These are phyloP conservation scores for Xiphophorus maculatus DNA, from an alignment of 2,113 vertebrate genomes.

Conservation along the genomic window DNA sequence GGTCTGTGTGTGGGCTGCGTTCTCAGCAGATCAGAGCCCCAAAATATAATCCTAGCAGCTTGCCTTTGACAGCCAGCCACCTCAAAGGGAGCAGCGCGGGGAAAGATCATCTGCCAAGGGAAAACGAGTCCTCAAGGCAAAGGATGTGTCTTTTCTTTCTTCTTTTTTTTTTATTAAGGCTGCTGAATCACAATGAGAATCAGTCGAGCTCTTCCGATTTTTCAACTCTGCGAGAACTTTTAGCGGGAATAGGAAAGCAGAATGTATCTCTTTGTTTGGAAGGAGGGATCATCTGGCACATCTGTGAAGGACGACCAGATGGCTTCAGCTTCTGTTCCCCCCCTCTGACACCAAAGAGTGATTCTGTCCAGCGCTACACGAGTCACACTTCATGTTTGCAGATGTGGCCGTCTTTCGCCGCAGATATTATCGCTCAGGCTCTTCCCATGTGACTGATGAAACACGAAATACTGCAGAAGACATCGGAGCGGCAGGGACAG, in stretches of 20 bases:
- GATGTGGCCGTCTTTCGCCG: not conserved
- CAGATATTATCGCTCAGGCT: not conserved
- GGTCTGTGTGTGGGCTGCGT: constrained; percentile 64
- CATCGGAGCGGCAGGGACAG: not conserved
- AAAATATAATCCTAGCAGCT: constrained; percentile 60
- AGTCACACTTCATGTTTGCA: not conserved
- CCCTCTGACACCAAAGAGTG: not conserved
- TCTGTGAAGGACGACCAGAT: constrained; percentile 26
- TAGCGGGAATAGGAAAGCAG: not conserved
- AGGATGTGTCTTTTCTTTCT: constrained; percentile 17
- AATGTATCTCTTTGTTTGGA: constrained; percentile 6
- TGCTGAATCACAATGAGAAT: constrained; percentile 52
- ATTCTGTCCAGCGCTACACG: constrained; percentile 7
- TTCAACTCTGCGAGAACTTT: constrained; percentile 31
- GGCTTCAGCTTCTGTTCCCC: constrained; percentile 3
- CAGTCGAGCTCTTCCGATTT: constrained; percentile 43
- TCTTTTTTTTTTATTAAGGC: constrained; percentile 19
- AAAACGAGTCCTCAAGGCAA: constrained; percentile 47
- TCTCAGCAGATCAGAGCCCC: constrained; percentile 54
- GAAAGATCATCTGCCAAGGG: constrained; percentile 58
- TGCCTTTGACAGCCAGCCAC: constrained; percentile 53
- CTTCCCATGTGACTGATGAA: not conserved
- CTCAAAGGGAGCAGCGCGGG: constrained; percentile 63
- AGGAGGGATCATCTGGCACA: constrained; percentile 16
- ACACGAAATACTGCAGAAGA: not conserved